Percentiles rank a stretch among this genome's conserved stretches.
Evolutionary conservation across 2,113 vertebrate species (phyloP).

Genomic region (Colinus virginianus): DNA sequence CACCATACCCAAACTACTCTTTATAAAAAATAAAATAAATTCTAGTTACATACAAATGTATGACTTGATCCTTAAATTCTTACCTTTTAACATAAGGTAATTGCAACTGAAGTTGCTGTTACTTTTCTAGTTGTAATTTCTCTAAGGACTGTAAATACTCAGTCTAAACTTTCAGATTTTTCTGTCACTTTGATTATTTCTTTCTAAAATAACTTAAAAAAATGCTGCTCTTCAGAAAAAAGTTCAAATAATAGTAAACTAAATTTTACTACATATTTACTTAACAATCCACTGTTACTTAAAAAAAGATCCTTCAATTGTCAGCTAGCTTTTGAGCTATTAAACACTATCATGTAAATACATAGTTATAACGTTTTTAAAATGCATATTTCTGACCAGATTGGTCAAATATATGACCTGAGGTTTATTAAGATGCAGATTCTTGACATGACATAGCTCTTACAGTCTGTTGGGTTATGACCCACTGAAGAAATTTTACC

Average conservation of each 20-base stretch:
- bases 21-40: background rate
- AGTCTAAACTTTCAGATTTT: background rate
- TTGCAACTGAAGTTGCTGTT: background rate
- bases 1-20: background rate
- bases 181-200: background rate
- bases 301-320: background rate
- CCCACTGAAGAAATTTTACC: background rate
- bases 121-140: background rate
- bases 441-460: background rate
- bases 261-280: background rate
- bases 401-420: background rate
- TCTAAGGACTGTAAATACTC: background rate
- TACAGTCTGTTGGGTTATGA: background rate
- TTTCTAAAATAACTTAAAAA: background rate
- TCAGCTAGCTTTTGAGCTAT: background rate
- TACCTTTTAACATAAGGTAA: background rate
- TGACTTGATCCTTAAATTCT: background rate
- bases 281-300: background rate
- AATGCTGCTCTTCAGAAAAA: background rate
- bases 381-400: background rate
- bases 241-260: background rate
- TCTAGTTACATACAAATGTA: background rate
- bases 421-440: background rate
- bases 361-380: background rate
- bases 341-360: background rate